Percentiles rank a stretch among this genome's conserved stretches.
These are phyloP conservation scores for Nansenia antarctica DNA, from an alignment of 2,113 vertebrate genomes.

Conservation along the genomic window DNA sequence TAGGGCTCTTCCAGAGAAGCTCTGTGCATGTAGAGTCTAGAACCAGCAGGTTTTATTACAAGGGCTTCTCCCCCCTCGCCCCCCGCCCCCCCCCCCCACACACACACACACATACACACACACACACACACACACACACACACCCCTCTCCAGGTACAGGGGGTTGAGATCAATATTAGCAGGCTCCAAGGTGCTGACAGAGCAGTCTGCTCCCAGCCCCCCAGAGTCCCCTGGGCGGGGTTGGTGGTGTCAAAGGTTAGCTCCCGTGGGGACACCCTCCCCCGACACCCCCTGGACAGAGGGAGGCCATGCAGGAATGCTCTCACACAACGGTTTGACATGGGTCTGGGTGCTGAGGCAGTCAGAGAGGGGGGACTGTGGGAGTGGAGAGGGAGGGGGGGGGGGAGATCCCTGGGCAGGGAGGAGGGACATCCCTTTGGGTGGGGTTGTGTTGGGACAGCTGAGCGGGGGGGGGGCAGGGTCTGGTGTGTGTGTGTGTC, in stretches of 20 bases:
- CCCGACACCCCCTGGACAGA: neutral
- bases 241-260: neutral
- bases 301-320: conserved; percentile 15
- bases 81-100: too few species aligned
- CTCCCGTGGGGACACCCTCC: neutral
- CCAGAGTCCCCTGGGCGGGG: neutral
- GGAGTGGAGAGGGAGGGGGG: neutral
- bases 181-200: neutral
- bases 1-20: too few species aligned
- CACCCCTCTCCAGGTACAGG: neutral
- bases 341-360: conserved; percentile 8
- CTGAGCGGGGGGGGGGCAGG: too few species aligned
- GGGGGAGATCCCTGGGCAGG: neutral
- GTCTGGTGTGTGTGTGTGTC: neutral
- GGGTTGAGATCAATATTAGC: neutral
- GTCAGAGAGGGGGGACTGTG: neutral
- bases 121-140: too few species aligned
- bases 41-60: too few species aligned
- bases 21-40: too few species aligned
- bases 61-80: too few species aligned
- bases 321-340: neutral
- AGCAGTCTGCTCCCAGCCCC: too few species aligned
- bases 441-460: too few species aligned
- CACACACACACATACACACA: too few species aligned
- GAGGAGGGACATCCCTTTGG: too few species aligned